These are phyloP conservation scores for Arizona elegans DNA, from an alignment of 2,113 vertebrate species.

Conservation along the genomic window DNA sequence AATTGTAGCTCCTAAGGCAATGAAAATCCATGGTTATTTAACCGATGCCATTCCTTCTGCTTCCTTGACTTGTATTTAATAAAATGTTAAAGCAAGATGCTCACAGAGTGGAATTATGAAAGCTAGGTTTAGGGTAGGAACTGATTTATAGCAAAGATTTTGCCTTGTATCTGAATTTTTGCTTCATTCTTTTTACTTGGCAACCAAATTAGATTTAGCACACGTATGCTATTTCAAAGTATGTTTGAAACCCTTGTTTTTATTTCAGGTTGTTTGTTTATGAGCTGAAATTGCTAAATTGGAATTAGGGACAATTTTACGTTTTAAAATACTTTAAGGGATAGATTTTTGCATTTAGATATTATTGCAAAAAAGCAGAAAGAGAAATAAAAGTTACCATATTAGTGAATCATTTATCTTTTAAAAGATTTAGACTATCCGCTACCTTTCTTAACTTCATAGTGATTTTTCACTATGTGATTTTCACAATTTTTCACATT, in stretches of 20 bases:
- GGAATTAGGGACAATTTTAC: background rate
- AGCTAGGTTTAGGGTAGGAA: background rate
- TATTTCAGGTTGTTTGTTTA: background rate
- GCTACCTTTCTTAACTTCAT: background rate
- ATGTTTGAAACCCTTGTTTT: background rate
- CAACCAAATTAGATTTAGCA: background rate
- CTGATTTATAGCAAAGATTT: background rate
- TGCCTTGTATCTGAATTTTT: background rate
- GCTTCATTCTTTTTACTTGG: background rate
- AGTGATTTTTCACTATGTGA: background rate
- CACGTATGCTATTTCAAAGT: background rate
- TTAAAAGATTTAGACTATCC: background rate
- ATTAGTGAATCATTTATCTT: background rate
- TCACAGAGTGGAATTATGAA: background rate
- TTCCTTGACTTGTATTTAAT: background rate
- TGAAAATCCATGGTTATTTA: conserved; percentile 15
- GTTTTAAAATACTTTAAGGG: background rate
- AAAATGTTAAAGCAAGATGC: conserved; percentile 28
- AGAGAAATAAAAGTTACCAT: background rate
- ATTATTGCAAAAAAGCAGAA: background rate
- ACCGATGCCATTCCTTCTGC: background rate
- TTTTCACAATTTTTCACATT: background rate
- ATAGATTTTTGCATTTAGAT: background rate
- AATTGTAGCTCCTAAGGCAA: conserved; percentile 3
- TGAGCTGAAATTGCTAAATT: background rate